Base-by-base conservation (phyloP, 1,140 invertebrate species). In the Macrobrachium nipponense region DNA sequence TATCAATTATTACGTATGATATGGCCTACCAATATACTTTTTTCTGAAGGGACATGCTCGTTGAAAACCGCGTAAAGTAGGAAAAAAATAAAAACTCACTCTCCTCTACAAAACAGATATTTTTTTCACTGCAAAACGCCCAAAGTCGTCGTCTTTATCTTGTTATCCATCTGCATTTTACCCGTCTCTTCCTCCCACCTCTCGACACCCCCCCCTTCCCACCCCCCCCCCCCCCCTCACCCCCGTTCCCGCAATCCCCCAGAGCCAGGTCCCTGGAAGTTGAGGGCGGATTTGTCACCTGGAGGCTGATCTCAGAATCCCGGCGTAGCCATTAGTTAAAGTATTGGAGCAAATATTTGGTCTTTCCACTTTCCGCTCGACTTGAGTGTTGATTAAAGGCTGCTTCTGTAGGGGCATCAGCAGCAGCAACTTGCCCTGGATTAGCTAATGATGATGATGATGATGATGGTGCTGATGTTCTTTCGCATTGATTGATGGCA, bases 381-480 rank as follows among this genome's bases (percentile, higher is more conserved):
- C 61, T 17, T 80, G 60, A 80, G 78, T 80, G 78, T 80, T 80
- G 78, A 80, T 80, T 80, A 80, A 80, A 66, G 51, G 51, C 51
- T 51, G 51, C 51, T 51, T 51, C 51, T 7, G 51, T 10, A 51
- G 27, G 27, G 27, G 27, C 27, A n/a, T n/a, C n/a, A 36, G 27
- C 27, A 36, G 27, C 27, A 36, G 27, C 27, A 36, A 36, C 27
- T 36, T 36, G 27, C 27, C 27, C 51, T 2, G 51, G 51, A 51
- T 51, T 51, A 51, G 51, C 51, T 51, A 51, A 51, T 51, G 51
- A 51, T 51, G 8, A 51, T 51, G 51, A 51, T 51, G 51, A 51
- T 51, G 51, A 51, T 51, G 51, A 51, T 51, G 51, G 5, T 12
- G 51, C 3, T 6, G 51, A 36, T 36, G 51, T 8, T 51, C 12